Evolutionary conservation across 2,888 invertebrate genomes (phyloP).

Genomic region (Tryphoninae sp.): DNA sequence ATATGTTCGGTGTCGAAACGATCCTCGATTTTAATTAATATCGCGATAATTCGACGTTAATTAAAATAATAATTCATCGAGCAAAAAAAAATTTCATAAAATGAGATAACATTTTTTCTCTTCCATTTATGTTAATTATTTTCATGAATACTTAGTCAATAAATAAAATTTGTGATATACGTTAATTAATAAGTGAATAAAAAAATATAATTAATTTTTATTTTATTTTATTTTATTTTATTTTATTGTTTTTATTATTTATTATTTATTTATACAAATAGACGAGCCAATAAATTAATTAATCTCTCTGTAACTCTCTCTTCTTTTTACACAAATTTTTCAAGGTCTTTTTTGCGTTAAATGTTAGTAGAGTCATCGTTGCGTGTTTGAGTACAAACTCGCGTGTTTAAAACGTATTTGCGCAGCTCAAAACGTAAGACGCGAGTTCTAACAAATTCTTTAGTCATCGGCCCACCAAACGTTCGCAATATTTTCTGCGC

Average conservation of each 20-base stretch:
- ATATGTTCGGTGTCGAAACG: not conserved
- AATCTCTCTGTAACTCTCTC: not conserved
- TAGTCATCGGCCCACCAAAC: slow-evolving; percentile 18
- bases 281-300: not conserved
- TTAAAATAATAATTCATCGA: not conserved
- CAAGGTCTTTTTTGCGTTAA: not conserved
- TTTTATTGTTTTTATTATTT: too few relatives aligned
- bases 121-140: not conserved
- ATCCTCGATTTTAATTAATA: not conserved
- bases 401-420: slow-evolving; percentile 56
- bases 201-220: too few relatives aligned
- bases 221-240: too few relatives aligned
- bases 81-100: not conserved
- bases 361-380: slow-evolving; percentile 10
- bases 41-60: not conserved
- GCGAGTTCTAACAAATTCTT: slow-evolving; percentile 47
- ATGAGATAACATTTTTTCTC: not conserved
- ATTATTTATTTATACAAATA: not conserved
- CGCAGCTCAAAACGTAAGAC: slow-evolving; percentile 39
- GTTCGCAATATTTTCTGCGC: slow-evolving; percentile 41
- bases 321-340: not conserved
- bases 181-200: not conserved
- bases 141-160: too few relatives aligned
- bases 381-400: slow-evolving; percentile 47
- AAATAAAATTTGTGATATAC: not conserved